Percentiles rank a stretch among this genome's conserved stretches.
phyloP scores from a whole-genome alignment of 2,888 invertebrate genomes.

The Cataglyphis altisquamis region DNA sequence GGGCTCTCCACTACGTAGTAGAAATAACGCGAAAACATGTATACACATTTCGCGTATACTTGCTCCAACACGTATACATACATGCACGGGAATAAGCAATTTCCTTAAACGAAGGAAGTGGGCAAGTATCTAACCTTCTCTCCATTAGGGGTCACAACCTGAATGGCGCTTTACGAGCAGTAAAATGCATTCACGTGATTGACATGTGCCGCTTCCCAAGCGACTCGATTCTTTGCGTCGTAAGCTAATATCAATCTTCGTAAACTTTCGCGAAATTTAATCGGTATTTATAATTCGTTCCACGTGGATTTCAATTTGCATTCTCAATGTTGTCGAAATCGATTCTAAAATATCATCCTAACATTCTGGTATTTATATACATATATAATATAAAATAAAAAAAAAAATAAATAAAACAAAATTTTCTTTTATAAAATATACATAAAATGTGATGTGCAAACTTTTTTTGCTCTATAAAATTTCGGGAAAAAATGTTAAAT shows the following conservation, averaged over 20 bases:
- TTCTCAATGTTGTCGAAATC: neutral
- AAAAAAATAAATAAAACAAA: neutral
- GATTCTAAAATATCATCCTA: neutral
- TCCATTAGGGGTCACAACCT: slow-evolving; percentile 69
- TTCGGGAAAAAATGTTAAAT: neutral
- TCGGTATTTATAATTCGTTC: neutral
- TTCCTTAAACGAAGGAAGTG: slow-evolving; percentile 77
- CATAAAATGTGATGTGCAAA: neutral
- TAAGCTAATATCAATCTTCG: slow-evolving; percentile 14
- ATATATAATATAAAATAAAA: neutral
- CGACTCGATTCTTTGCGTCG: slow-evolving; percentile 23
- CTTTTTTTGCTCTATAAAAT: neutral
- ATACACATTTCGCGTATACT: neutral
- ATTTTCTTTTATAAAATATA: neutral
- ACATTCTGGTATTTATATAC: neutral
- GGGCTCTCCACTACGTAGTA: slow-evolving; percentile 45
- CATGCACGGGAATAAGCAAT: slow-evolving; percentile 63
- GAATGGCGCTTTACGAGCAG: slow-evolving; percentile 63
- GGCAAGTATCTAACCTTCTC: slow-evolving; percentile 72
- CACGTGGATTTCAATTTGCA: neutral
- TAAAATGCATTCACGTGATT: slow-evolving; percentile 66
- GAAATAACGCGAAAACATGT: slow-evolving; percentile 38
- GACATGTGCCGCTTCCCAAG: slow-evolving; percentile 61
- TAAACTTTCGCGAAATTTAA: neutral
- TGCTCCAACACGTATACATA: neutral